Conservation (phyloP, 2,888 invertebrate genomes). For the Acrobeloides nanus region DNA sequence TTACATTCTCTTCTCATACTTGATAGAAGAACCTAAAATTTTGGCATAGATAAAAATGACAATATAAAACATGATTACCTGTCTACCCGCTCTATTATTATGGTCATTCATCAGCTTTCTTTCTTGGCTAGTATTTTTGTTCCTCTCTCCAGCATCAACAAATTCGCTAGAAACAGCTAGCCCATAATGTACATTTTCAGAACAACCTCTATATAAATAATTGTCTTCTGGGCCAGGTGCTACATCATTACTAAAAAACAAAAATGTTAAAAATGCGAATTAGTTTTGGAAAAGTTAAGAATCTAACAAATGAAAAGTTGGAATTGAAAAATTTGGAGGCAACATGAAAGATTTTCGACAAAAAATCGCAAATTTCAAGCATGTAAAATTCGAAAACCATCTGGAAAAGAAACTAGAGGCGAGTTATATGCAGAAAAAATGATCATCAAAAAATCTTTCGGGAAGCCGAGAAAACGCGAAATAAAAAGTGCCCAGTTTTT, state of each 20-base stretch:
- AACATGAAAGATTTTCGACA: too few species aligned
- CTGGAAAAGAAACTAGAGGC: too few species aligned
- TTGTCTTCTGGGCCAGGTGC: constrained; percentile 16
- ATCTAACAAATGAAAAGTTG: constrained; percentile 1
- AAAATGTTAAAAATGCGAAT: neutral
- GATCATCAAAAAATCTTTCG: too few species aligned
- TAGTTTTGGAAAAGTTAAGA: constrained; percentile 3
- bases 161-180: constrained; percentile 49
- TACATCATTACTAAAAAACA: constrained; percentile 5
- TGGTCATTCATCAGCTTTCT: constrained; percentile 55
- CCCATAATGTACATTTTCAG: constrained; percentile 55
- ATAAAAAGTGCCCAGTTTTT: too few species aligned
- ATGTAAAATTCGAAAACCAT: too few species aligned
- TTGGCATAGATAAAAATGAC: constrained; percentile 1
- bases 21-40: constrained; percentile 54
- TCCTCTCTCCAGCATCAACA: constrained; percentile 52
- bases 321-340: constrained; percentile 1
- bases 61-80: constrained; percentile 37
- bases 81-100: constrained; percentile 57
- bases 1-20: constrained; percentile 54
- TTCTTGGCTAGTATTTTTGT: constrained; percentile 32
- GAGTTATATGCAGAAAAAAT: constrained; percentile 1
- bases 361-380: too few species aligned
- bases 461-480: too few species aligned
- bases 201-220: constrained; percentile 54